These are phyloP conservation scores for Drosophila pectinifera DNA, from an alignment of 1,140 invertebrate species.

Conservation along the genomic window DNA sequence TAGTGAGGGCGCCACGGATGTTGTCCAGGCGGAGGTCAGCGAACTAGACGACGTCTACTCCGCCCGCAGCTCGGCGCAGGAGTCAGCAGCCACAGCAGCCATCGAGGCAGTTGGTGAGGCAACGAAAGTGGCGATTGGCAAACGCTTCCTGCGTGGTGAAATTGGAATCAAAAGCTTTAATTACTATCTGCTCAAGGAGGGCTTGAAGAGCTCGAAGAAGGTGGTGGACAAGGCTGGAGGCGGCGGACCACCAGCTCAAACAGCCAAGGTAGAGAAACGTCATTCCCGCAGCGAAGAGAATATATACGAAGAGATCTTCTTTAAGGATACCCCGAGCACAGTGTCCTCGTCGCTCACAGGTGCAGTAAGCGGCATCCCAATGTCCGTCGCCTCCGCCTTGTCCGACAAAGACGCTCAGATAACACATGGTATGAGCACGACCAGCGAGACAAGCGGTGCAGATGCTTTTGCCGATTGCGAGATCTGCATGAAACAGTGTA, in stretches of 20 bases:
- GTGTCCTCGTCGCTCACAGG: slow-evolving; percentile 6
- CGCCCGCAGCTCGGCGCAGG: slow-evolving; percentile 56
- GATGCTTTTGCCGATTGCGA: slow-evolving; percentile 72
- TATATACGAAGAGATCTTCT: slow-evolving; percentile 84
- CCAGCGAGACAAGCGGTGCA: neutral
- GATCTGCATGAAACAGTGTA: slow-evolving; percentile 81
- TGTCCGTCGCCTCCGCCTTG: slow-evolving; percentile 1
- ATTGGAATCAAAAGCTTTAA: slow-evolving; percentile 85
- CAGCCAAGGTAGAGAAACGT: slow-evolving; percentile 30
- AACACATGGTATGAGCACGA: neutral
- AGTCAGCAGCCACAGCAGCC: slow-evolving; percentile 36
- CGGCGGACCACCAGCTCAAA: neutral
- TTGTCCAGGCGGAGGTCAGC: slow-evolving; percentile 7
- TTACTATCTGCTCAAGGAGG: slow-evolving; percentile 84
- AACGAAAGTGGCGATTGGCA: slow-evolving; percentile 77
- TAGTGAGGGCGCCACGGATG: slow-evolving; percentile 1
- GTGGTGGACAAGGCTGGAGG: slow-evolving; percentile 45
- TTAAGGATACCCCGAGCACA: slow-evolving; percentile 60
- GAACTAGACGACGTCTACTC: slow-evolving; percentile 68
- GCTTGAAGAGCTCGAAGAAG: slow-evolving; percentile 79
- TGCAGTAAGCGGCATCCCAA: neutral
- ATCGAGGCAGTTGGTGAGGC: slow-evolving; percentile 17
- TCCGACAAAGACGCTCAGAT: slow-evolving; percentile 46
- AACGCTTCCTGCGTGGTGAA: slow-evolving; percentile 78
- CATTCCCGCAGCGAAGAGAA: slow-evolving; percentile 82